Percentiles rank a stretch among this genome's conserved stretches.
Conservation (phyloP, 2,113 vertebrate species). For the Cyprinodon brontotheroides region DNA sequence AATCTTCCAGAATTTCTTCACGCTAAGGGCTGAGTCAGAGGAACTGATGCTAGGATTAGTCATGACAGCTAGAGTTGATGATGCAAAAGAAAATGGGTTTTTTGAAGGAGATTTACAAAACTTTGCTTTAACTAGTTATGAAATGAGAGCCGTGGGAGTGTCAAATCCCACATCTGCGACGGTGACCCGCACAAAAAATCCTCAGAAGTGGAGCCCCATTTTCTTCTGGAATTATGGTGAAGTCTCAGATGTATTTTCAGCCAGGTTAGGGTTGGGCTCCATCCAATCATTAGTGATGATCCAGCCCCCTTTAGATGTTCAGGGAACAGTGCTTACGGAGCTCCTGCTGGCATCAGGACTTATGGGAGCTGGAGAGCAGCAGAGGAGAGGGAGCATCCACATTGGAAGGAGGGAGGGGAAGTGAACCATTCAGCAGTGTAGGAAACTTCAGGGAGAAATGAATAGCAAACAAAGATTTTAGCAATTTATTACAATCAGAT, state of each 20-base stretch:
- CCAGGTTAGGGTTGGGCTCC: background rate
- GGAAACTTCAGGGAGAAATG: constrained; percentile 84
- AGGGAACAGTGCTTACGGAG: background rate
- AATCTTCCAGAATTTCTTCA: background rate
- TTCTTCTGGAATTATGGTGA: constrained; percentile 30
- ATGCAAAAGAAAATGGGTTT: background rate
- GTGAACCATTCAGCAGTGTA: constrained; percentile 88
- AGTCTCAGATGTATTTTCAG: constrained; percentile 9
- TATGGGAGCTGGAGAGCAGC: constrained; percentile 87
- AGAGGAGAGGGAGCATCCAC: constrained; percentile 87
- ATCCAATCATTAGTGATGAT: background rate
- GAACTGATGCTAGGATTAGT: constrained; percentile 5
- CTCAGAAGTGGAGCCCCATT: constrained; percentile 35
- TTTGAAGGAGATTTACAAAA: background rate
- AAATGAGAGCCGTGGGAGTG: constrained; percentile 1
- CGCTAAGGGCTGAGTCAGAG: background rate
- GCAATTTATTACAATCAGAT: background rate
- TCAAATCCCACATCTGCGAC: constrained; percentile 2
- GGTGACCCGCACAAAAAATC: constrained; percentile 1
- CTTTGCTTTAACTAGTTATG: constrained; percentile 17
- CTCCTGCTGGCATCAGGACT: constrained; percentile 85
- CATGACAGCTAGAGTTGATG: background rate
- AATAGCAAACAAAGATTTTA: background rate
- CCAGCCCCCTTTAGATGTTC: background rate
- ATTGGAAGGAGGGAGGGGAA: constrained; percentile 85